Conservation (phyloP, 2,888 invertebrate genomes). For the Campoplex nolae region DNA sequence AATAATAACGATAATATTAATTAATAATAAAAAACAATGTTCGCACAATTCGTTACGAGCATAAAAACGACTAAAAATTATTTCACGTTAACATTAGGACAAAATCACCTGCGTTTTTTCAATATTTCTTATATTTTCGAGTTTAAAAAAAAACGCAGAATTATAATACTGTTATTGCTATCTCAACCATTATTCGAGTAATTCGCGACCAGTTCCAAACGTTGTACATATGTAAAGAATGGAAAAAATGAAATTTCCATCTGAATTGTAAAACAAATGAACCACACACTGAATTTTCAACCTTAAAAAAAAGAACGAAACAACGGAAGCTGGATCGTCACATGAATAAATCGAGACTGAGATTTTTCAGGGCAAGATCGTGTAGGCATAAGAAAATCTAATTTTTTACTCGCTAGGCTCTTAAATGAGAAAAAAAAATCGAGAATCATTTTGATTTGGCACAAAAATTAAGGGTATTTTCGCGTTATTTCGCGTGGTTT, state of each 20-base stretch:
- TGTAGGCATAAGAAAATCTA: conserved; percentile 1
- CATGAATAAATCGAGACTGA: conserved; percentile 6
- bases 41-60: conserved; percentile 34
- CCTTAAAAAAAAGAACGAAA: neutral
- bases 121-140: neutral
- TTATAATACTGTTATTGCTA: conserved; percentile 67
- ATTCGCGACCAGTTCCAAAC: neutral
- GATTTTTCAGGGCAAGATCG: conserved; percentile 5
- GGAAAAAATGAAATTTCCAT: neutral
- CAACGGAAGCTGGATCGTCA: neutral
- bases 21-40: conserved; percentile 20
- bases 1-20: conserved; percentile 38
- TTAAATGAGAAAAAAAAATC: neutral
- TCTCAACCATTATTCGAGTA: conserved; percentile 36
- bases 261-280: neutral
- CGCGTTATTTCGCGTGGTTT: neutral
- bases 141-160: conserved; percentile 48
- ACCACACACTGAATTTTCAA: neutral
- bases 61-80: conserved; percentile 46
- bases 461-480: neutral
- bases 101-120: conserved; percentile 29
- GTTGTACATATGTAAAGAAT: neutral
- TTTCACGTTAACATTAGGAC: conserved; percentile 36
- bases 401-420: neutral
- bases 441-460: conserved; percentile 2